Percentiles rank a stretch among this genome's conserved stretches.
Conservation (phyloP, 2,888 invertebrate genomes). For the Sminthurides aquaticus region DNA sequence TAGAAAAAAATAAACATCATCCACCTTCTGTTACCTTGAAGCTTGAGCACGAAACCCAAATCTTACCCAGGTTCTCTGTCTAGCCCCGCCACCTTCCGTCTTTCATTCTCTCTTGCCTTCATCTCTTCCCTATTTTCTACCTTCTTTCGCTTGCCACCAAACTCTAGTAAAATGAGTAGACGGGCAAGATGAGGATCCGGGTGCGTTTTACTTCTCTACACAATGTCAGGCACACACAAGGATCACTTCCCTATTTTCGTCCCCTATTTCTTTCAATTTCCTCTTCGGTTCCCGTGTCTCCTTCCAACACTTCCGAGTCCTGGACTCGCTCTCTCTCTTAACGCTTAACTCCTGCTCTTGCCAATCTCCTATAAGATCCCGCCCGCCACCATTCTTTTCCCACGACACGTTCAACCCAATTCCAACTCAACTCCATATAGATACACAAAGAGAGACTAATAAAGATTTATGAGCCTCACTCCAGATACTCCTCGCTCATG, state of each 20-base stretch:
- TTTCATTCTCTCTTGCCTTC: too few species aligned
- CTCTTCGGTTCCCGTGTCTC: background rate
- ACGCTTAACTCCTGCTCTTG: background rate
- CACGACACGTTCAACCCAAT: background rate
- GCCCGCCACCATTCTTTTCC: background rate
- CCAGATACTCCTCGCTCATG: background rate
- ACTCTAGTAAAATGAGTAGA: too few species aligned
- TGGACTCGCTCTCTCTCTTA: background rate
- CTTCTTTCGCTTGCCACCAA: too few species aligned
- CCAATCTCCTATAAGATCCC: background rate
- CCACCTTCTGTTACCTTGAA: too few species aligned
- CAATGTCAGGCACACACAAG: background rate
- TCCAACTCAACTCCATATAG: background rate
- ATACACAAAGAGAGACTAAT: conserved; percentile 1
- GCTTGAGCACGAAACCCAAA: too few species aligned
- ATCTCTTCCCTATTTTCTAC: too few species aligned
- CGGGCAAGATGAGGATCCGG: too few species aligned
- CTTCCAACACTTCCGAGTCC: too few species aligned
- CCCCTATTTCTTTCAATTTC: background rate
- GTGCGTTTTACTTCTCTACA: background rate
- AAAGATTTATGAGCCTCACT: conserved; percentile 1
- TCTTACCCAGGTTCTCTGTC: too few species aligned
- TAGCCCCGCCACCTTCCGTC: too few species aligned
- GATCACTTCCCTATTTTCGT: background rate
- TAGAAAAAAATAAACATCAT: too few species aligned